Evolutionary conservation across 2,888 invertebrate genomes (phyloP), one percentile per base, ranked within the genome.

Genomic region (Drosophila mulleri): DNA sequence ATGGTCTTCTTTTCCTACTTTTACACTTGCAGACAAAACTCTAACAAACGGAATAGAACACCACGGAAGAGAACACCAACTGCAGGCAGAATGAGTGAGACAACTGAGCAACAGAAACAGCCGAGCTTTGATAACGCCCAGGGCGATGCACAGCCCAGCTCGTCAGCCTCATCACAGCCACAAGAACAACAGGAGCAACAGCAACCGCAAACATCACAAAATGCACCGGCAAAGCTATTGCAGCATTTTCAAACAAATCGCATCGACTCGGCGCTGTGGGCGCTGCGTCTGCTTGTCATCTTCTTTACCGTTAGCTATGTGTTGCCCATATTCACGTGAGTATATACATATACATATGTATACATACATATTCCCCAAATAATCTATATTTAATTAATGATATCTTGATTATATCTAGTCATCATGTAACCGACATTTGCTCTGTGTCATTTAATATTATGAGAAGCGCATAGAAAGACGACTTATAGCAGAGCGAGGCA

Each of bases 241-340:
- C 94, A 95, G 44, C 97, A 97, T 88, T 93, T 98, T 76, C 94
- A 95, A 42, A 95, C 95, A 53, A 96, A 98, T 92, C 98, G 97
- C 94, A 95, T 98, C 61, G 97, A 98, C 90, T 96, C 97, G 50
- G 96, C 96, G 1, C 94, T 98, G 66, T 98, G 98, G 97, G 94
- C 95, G 18, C 96, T 98, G 41, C 94, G 99, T 86, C 92, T 98
- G 29, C 94, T 97, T 67, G 97, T 98, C 2, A 95, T 99, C 32
- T 90, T 97, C 18, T 98, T 97, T 92, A 96, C 97, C 18, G 91
- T 97, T 82, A 95, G 96, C 90, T 99, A 98, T 93, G 94, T 98
- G 57, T 92, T 98, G 87, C 98, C 98, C 62, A 92, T 98, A 83
- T 96, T 98, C 93, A 96, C 97, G 97, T 98, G 94, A 95, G 96